Conservation (phyloP, 2,113 vertebrate species). For the Vidua chalybeata region DNA sequence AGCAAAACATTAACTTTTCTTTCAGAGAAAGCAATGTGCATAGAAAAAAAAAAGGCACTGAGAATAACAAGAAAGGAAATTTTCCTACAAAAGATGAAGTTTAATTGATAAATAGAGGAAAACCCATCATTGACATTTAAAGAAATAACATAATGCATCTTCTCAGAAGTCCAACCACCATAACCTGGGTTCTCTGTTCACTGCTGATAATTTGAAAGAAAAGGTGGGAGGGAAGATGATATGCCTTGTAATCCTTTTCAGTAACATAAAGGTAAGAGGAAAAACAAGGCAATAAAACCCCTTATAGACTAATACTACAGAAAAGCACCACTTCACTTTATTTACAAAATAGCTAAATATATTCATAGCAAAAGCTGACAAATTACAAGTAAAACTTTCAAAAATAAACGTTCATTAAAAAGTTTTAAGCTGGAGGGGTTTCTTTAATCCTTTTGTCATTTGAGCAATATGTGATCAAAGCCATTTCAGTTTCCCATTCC, state of each 20-base stretch:
- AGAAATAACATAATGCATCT: background rate
- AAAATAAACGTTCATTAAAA: constrained; percentile 58
- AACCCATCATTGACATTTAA: background rate
- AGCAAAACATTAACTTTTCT: background rate
- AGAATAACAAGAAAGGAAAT: background rate
- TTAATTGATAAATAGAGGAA: constrained; percentile 10
- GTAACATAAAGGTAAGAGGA: background rate
- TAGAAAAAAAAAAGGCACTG: constrained; percentile 8
- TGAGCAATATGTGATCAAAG: constrained; percentile 64
- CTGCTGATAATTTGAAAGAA: background rate
- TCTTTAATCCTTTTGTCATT: constrained; percentile 62
- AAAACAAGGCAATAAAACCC: background rate
- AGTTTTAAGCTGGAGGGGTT: constrained; percentile 24
- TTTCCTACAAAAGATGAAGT: constrained; percentile 24
- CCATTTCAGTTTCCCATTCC: constrained; percentile 6
- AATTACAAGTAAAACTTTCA: constrained; percentile 55
- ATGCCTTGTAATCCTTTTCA: background rate
- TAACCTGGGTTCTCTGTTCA: background rate
- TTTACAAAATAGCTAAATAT: constrained; percentile 57
- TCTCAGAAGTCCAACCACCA: constrained; percentile 8
- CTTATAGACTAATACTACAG: background rate
- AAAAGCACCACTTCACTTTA: constrained; percentile 30
- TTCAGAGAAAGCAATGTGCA: background rate
- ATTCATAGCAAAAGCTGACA: constrained; percentile 44
- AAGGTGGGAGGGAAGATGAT: background rate